Evolutionary conservation across 2,113 vertebrate species (phyloP).

Genomic region (Python bivittatus): DNA sequence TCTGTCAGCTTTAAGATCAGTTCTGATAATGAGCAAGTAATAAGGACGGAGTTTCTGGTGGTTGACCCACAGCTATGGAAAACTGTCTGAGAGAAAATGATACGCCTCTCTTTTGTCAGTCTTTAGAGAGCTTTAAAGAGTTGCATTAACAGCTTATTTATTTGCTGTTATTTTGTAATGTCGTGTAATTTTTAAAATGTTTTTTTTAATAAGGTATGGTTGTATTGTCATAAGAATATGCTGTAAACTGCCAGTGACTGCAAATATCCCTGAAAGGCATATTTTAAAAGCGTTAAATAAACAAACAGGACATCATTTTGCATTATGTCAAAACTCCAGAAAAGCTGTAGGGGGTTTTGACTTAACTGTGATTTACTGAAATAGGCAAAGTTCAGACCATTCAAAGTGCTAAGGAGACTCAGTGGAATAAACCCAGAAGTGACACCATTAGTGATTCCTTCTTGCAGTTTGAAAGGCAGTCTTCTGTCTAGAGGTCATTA

Average conservation of each 20-base stretch:
- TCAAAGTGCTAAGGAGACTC: too few species aligned
- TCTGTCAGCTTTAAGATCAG: not conserved
- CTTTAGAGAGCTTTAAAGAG: not conserved
- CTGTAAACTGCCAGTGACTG: not conserved
- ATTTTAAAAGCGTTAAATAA: not conserved
- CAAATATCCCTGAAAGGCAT: not conserved
- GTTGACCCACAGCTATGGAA: not conserved
- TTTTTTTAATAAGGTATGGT: not conserved
- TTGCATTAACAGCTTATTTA: not conserved
- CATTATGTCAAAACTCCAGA: not conserved
- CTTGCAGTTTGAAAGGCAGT: too few species aligned
- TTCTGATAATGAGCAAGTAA: not conserved
- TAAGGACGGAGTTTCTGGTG: not conserved
- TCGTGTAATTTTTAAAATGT: not conserved
- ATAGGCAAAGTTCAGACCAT: too few species aligned
- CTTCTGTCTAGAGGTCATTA: too few species aligned
- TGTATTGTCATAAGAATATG: not conserved
- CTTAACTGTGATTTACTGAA: too few species aligned
- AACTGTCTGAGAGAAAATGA: not conserved
- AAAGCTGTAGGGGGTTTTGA: too few species aligned
- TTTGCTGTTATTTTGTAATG: not conserved
- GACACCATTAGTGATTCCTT: too few species aligned
- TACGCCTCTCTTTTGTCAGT: too few species aligned
- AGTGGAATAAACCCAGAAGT: too few species aligned
- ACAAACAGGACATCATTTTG: not conserved